These are phyloP conservation scores for Gopherus evgoodei DNA, from an alignment of 2,113 vertebrate genomes.

Conservation along the genomic window DNA sequence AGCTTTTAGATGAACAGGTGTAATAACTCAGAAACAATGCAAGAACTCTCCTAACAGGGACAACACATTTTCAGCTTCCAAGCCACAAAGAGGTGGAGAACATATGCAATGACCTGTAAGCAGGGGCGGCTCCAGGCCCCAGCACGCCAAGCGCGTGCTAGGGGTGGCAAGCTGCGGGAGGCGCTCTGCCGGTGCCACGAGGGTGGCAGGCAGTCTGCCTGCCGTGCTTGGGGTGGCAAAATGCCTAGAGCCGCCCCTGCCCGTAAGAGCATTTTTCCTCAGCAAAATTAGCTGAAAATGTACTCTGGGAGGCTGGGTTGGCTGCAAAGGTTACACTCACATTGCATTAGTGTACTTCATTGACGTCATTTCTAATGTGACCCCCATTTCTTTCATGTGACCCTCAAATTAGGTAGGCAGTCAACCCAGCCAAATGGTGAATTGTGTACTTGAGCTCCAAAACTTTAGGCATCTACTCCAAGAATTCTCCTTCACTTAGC, in stretches of 20 bases:
- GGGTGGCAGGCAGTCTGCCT: too few relatives aligned
- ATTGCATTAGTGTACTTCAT: not conserved
- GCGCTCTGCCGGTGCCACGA: too few relatives aligned
- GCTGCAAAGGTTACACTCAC: not conserved
- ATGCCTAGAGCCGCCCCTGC: too few relatives aligned
- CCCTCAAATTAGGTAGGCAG: not conserved
- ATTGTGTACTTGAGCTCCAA: not conserved
- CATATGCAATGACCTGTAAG: not conserved
- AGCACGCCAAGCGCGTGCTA: too few relatives aligned
- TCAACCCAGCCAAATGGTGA: not conserved
- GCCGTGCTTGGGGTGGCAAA: too few relatives aligned
- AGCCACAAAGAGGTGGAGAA: not conserved
- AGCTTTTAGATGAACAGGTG: not conserved
- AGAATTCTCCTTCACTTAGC: not conserved
- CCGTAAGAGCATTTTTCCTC: not conserved
- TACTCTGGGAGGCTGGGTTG: not conserved
- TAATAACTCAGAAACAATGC: not conserved
- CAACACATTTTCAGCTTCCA: not conserved
- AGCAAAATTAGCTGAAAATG: not conserved
- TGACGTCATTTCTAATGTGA: not conserved
- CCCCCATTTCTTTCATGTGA: not conserved
- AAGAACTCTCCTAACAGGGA: not conserved
- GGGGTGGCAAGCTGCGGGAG: too few relatives aligned
- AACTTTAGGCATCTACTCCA: not conserved
- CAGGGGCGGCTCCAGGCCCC: too few relatives aligned